Base-by-base conservation (phyloP, 1,140 invertebrate genomes). In the Pachypeltis micranthus region DNA sequence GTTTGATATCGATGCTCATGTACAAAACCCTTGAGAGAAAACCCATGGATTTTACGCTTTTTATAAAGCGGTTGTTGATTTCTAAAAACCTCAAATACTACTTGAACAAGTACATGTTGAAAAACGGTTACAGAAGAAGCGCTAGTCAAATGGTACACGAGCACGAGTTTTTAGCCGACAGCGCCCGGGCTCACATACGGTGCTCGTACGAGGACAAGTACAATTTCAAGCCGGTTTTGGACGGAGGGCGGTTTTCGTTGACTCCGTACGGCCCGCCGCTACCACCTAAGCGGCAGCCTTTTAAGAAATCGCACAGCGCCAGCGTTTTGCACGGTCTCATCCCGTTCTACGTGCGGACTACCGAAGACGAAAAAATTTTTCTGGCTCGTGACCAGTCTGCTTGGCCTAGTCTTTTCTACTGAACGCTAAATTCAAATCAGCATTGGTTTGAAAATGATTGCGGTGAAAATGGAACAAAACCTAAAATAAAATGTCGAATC, bases 391-490 rank as follows among this genome's bases (percentile, higher is more conserved):
- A 51, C 21, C 47, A 51, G 23, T 10, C 47, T 21, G 47, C 47
- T 7, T 51, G 47, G 47, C 47, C 47, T 16, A 51, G 47, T 51
- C 47, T 51, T 21, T 51, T 51, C 47, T 51, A 51, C 47, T 51
- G 47, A 51, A 4, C 12, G 7, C 34, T 39, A n/a, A 39, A 39
- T 39, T 39, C 34, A n/a, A n/a, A n/a, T n/a, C n/a, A n/a, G n/a
- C n/a, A n/a, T n/a, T n/a, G n/a, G n/a, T n/a, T n/a, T n/a, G n/a
- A n/a, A n/a, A n/a, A n/a, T n/a, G n/a, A n/a, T n/a, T n/a, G n/a
- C n/a, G n/a, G n/a, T n/a, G n/a, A n/a, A n/a, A n/a, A n/a, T n/a
- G n/a, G n/a, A n/a, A n/a, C n/a, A n/a, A n/a, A n/a, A n/a, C n/a
- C n/a, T n/a, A n/a, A n/a, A n/a, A n/a, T n/a, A n/a, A n/a, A n/a